Conservation (phyloP, 2,113 vertebrate genomes). For the Muntiacus muntjak region DNA sequence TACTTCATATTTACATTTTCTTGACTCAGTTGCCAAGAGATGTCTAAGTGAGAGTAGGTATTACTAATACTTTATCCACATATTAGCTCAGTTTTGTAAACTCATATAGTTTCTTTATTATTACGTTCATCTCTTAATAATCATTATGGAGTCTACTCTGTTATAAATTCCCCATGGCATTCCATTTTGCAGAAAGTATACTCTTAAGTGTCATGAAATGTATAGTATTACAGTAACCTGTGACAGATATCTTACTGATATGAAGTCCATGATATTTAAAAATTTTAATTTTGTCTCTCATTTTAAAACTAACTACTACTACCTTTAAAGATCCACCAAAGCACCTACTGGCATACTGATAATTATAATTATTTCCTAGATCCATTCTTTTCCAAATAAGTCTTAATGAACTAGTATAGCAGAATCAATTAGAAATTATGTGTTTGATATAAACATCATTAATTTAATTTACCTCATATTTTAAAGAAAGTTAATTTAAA, state of each 20-base stretch:
- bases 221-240: background rate
- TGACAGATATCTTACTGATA: background rate
- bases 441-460: background rate
- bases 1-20: background rate
- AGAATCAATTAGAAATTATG: slow-evolving; percentile 14
- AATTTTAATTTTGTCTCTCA: background rate
- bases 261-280: background rate
- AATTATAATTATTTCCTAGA: background rate
- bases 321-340: background rate
- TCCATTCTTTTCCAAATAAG: background rate
- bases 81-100: background rate
- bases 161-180: background rate
- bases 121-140: background rate
- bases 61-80: background rate
- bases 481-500: slow-evolving; percentile 18
- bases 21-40: background rate
- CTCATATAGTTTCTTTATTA: background rate
- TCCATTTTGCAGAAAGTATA: background rate
- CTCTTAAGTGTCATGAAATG: background rate
- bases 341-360: background rate
- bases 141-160: background rate
- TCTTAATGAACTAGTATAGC: background rate
- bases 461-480: background rate
- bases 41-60: background rate
- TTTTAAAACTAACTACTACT: slow-evolving; percentile 13